Conservation (phyloP, 2,113 vertebrate genomes). For the Conger conger region DNA sequence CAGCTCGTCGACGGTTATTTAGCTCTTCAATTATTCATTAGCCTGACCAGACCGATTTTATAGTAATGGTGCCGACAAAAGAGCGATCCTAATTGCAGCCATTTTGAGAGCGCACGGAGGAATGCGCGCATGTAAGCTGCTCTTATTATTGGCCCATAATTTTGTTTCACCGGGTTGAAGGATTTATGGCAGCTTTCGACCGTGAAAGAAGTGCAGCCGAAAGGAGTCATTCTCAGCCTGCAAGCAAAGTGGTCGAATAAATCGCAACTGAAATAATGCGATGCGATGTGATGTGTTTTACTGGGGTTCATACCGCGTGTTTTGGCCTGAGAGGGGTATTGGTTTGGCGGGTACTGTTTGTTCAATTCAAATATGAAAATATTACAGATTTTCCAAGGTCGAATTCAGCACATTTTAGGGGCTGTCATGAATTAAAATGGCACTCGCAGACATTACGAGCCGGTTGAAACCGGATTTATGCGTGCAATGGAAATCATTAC, state of each 20-base stretch:
- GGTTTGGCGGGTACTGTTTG: neutral
- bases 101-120: neutral
- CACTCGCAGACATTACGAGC: conserved; percentile 16
- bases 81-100: neutral
- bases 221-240: neutral
- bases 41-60: conserved; percentile 4
- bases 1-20: neutral
- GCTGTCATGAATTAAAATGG: conserved; percentile 38
- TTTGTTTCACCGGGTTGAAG: neutral
- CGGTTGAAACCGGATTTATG: conserved; percentile 31
- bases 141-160: neutral
- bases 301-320: conserved; percentile 15
- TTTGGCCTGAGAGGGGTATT: conserved; percentile 14
- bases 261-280: conserved; percentile 5
- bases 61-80: conserved; percentile 1
- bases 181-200: neutral
- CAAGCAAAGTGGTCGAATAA: neutral
- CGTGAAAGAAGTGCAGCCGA: neutral
- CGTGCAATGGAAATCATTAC: conserved; percentile 35
- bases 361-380: conserved; percentile 37
- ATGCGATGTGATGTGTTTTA: conserved; percentile 21
- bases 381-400: conserved; percentile 17
- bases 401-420: conserved; percentile 17
- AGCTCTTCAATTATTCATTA: conserved; percentile 14
- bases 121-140: neutral